Base-by-base conservation (phyloP, 2,113 vertebrate genomes). In the Silurus asotus region DNA sequence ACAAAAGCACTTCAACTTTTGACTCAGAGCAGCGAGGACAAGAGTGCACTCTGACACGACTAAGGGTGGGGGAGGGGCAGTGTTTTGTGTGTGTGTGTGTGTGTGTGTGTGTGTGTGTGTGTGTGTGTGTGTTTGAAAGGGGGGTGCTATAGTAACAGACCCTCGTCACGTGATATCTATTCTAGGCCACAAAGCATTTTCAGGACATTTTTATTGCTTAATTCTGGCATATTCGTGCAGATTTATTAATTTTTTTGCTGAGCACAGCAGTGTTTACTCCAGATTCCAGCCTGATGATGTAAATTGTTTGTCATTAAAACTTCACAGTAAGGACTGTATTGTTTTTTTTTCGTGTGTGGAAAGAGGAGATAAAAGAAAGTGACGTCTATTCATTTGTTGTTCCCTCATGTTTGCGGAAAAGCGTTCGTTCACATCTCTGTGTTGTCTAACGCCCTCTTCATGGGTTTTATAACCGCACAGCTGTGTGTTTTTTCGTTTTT, bases 1-100 rank as follows among this genome's bases (percentile, higher is more conserved):
- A 90, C 87, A 90, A 90, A 87, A 87, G 86, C 86, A 85, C 86
- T 86, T 87, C 83, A 75, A 86, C 83, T 88, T 87, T 90, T 90
- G 89, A 87, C 89, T 90, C 81, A 48, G 70, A 78, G 88, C 85
- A 86, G 84, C 53, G 11, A 86, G 89, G 84, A 86, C 84, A 89
- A 88, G 89, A 82, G 88, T 84, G 88, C 87, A 84, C 87, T 86
- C 85, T 84, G 84, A 85, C 87, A 77, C 65, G n/a, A 69, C 80
- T 86, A 53, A 45, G 56, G 20, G 72, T 20, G 86, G 86, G 79
- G 78, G 25, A 56, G 37, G 56, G 61, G 49, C 11, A 23, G 15
- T 28, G 37, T 37, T 37, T 37, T 61, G 83, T 84, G 37, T 84
- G 25, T 84, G 67, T 59, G 53, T 72, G 51, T 79, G 75, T 78